phyloP scores from a whole-genome alignment of 1,140 invertebrate species.

The Trialeurodes vaporariorum region DNA sequence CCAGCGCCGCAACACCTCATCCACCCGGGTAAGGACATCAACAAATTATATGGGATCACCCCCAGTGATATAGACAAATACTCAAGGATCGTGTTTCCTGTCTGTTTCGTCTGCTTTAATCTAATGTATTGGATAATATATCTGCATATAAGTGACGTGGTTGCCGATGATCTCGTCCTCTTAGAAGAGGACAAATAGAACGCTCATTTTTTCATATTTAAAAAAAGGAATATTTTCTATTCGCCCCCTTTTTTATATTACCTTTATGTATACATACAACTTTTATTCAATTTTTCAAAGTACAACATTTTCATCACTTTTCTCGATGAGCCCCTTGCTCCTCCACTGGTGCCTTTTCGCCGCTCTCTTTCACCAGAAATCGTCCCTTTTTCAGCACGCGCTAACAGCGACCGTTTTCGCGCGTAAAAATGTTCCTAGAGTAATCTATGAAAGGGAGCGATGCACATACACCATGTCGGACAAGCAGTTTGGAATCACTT shows the following conservation, averaged over 20 bases:
- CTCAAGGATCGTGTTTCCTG: conserved; percentile 87
- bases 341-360: not conserved
- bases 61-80: conserved; percentile 96
- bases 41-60: conserved; percentile 59
- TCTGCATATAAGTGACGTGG: conserved; percentile 86
- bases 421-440: too few relatives aligned
- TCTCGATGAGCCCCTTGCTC: not conserved
- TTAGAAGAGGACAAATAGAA: conserved; percentile 64
- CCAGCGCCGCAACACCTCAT: conserved; percentile 59
- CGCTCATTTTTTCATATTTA: too few relatives aligned
- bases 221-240: too few relatives aligned
- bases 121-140: conserved; percentile 98
- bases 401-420: too few relatives aligned
- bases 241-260: not conserved
- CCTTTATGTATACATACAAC: too few relatives aligned
- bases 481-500: too few relatives aligned
- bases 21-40: conserved; percentile 58
- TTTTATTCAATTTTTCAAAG: not conserved
- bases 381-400: too few relatives aligned
- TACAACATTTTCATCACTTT: conserved; percentile 1
- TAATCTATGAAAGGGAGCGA: too few relatives aligned
- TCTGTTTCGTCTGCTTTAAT: conserved; percentile 95
- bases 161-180: conserved; percentile 80
- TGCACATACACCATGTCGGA: too few relatives aligned
- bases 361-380: not conserved